Conservation (phyloP, 2,113 vertebrate species). For the Rhabdornis inornatus region DNA sequence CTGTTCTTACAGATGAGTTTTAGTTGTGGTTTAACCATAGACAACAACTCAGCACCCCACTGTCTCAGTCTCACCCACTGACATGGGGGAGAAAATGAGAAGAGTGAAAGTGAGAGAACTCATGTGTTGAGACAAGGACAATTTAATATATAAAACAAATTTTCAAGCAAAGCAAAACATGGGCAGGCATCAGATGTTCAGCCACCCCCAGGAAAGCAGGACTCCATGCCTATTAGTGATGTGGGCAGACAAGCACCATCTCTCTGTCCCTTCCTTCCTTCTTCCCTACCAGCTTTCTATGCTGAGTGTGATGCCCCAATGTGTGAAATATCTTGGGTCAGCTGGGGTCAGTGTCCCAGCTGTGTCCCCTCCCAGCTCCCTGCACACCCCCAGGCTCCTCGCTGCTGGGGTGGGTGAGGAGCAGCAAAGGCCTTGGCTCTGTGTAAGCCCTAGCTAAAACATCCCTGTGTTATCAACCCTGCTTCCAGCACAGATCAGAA, state of each 20-base stretch:
- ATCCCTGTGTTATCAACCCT: background rate
- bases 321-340: no score
- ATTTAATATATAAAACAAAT: background rate
- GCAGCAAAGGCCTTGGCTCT: background rate
- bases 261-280: background rate
- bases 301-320: accelerated
- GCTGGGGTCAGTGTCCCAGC: background rate
- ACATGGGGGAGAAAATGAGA: accelerated
- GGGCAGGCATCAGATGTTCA: background rate
- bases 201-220: background rate
- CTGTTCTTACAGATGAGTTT: background rate
- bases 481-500: background rate
- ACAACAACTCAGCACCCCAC: background rate
- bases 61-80: background rate
- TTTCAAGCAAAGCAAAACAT: background rate
- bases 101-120: background rate
- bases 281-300: no score
- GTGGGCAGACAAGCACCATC: background rate
- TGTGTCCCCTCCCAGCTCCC: background rate
- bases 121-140: background rate
- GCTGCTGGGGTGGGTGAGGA: accelerated
- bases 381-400: accelerated
- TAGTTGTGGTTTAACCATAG: background rate
- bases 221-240: no score
- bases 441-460: background rate